phyloP scores from a whole-genome alignment of 2,113 vertebrate species.

The Abramis brama region DNA sequence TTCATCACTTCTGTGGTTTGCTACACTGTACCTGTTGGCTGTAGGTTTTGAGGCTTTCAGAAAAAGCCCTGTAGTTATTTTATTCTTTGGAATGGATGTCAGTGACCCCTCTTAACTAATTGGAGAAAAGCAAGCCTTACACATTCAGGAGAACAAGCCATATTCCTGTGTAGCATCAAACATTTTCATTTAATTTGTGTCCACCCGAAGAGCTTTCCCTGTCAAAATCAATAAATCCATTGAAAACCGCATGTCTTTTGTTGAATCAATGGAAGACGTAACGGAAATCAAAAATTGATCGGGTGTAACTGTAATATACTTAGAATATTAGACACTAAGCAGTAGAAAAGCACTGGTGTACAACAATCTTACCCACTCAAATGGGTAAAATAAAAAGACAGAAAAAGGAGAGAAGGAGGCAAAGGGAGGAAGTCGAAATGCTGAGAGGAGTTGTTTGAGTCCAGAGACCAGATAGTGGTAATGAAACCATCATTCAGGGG shows the following conservation, averaged over 20 bases:
- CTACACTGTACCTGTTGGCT: not conserved
- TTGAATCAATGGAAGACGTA: slow-evolving; percentile 55
- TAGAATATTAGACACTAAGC: slow-evolving; percentile 47
- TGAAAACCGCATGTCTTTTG: slow-evolving; percentile 34
- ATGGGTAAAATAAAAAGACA: not conserved
- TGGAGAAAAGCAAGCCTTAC: slow-evolving; percentile 51
- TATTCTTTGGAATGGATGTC: slow-evolving; percentile 57
- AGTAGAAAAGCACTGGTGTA: not conserved
- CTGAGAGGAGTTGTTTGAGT: slow-evolving; percentile 41
- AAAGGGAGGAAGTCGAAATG: slow-evolving; percentile 22
- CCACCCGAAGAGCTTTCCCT: slow-evolving; percentile 42
- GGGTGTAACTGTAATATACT: slow-evolving; percentile 58
- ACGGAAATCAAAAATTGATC: slow-evolving; percentile 65
- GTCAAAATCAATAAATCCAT: slow-evolving; percentile 55
- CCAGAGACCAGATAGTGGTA: slow-evolving; percentile 41
- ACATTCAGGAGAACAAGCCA: slow-evolving; percentile 52
- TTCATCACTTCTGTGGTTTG: not conserved
- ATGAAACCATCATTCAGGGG: slow-evolving; percentile 48
- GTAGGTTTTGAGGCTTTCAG: not conserved
- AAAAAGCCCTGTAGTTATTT: slow-evolving; percentile 27
- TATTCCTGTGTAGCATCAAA: slow-evolving; percentile 54
- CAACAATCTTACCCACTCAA: not conserved
- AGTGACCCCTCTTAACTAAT: slow-evolving; percentile 71
- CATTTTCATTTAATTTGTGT: slow-evolving; percentile 63
- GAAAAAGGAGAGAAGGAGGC: not conserved